Base-by-base conservation (phyloP, 2,888 invertebrate species). In the Gandaritis pyraliata region DNA sequence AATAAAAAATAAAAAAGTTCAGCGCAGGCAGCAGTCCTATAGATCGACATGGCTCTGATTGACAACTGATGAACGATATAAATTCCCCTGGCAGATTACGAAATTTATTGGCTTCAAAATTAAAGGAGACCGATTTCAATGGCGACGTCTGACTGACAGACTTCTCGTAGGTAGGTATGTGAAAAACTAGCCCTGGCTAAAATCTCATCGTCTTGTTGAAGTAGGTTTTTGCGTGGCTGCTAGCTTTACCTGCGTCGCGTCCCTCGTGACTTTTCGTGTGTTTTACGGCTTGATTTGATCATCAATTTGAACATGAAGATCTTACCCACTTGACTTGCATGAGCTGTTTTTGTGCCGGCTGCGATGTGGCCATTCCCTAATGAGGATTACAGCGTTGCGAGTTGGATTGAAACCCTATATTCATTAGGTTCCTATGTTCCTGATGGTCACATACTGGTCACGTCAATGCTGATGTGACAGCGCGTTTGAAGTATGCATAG, bases 111-210 rank as follows among this genome's bases (percentile, higher is more conserved):
- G 85, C 81, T 83, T 91, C 85, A 87, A 90, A 91, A 90, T 90
- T 90, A 90, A 91, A 90, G 79, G 88, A 86, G 87, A 85, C 90
- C 90, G 90, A 89, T 88, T 90, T 90, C 90, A 90, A 90, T 90
- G 87, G 89, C 76, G 81, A 82, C 79, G 74, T 79, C 74, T 88
- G 90, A 89, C 74, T 88, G 90, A 89, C 89, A 86, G 83, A 77
- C 77, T 83, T 82, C 87, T 81, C 82, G 84, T 88, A 75, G 75
- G 76, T 72, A 75, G 74, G 74, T 76, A n/a, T n/a, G n/a, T 75
- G 77, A 83, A 85, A 85, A 82, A 75, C 62, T 72, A 73, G 71
- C n/a, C 71, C 69, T 77, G 72, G 75, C 75, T 79, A 76, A 80
- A 60, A 77, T 73, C 70, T 68, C 72, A 77, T 80, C 77, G 77